Percentiles rank a stretch among this genome's conserved stretches.
Evolutionary conservation across 2,797 vertebrate genomes (phyloP).

Genomic region (Mormyrops boulengeri): DNA sequence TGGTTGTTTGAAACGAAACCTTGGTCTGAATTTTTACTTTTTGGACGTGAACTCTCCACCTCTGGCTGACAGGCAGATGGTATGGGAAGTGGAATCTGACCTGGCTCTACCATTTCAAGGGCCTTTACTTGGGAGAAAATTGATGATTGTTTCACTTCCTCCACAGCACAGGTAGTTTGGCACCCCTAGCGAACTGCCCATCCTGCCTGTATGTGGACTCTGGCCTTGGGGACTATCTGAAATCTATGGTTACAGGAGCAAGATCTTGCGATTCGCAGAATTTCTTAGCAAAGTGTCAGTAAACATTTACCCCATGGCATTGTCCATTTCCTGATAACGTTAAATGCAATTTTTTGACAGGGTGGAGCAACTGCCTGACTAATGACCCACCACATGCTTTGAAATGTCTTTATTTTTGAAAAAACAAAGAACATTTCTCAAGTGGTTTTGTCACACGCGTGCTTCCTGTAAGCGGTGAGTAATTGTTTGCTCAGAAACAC

Average conservation of each 20-base stretch:
- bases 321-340: neutral
- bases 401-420: conserved; percentile 8
- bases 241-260: neutral
- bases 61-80: neutral
- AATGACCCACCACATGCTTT: neutral
- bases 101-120: neutral
- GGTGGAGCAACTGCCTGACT: neutral
- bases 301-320: neutral
- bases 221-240: neutral
- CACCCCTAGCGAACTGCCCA: neutral
- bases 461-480: conserved; percentile 14
- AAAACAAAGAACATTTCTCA: conserved; percentile 11
- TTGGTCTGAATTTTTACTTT: neutral
- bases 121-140: neutral
- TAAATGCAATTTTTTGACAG: neutral
- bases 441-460: neutral
- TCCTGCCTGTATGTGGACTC: neutral
- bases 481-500: conserved; percentile 15
- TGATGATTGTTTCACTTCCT: neutral
- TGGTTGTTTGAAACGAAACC: neutral
- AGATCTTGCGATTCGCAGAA: neutral
- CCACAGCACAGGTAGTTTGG: neutral
- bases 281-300: neutral
- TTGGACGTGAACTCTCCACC: neutral
- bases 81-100: neutral